These are phyloP conservation scores for Aegotheles bennettii DNA, from an alignment of 2,113 vertebrate species.

Conservation along the genomic window DNA sequence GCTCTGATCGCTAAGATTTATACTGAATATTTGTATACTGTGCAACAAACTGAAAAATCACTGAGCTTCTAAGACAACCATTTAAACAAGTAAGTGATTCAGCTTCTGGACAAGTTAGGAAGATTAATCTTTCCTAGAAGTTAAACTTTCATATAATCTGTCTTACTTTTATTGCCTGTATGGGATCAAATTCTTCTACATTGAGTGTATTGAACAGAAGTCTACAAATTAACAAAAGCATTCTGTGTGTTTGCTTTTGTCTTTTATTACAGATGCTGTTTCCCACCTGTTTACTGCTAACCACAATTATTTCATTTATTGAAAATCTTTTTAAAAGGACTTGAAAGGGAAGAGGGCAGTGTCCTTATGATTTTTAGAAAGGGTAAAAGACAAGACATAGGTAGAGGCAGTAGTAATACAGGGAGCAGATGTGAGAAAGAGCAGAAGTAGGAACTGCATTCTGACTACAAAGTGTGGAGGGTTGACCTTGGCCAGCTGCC, in stretches of 20 bases:
- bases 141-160: not conserved
- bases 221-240: not conserved
- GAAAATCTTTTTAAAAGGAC: not conserved
- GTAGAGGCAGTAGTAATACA: not conserved
- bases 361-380: not conserved
- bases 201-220: not conserved
- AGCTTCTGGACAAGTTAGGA: not conserved
- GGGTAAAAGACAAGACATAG: not conserved
- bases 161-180: not conserved
- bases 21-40: not conserved
- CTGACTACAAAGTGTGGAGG: not conserved
- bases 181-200: not conserved
- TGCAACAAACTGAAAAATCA: not conserved
- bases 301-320: not conserved
- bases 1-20: not conserved
- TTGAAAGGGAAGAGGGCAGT: not conserved
- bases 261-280: not conserved
- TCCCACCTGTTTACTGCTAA: not conserved
- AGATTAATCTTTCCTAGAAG: not conserved
- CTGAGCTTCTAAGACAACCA: not conserved
- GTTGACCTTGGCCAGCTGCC: not conserved
- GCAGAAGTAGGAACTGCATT: not conserved
- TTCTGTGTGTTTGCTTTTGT: not conserved
- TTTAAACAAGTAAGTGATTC: not conserved
- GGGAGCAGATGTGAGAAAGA: not conserved